Percentiles rank a stretch among this genome's conserved stretches.
Conservation (phyloP, 1,140 invertebrate species). For the Drusus annulatus region DNA sequence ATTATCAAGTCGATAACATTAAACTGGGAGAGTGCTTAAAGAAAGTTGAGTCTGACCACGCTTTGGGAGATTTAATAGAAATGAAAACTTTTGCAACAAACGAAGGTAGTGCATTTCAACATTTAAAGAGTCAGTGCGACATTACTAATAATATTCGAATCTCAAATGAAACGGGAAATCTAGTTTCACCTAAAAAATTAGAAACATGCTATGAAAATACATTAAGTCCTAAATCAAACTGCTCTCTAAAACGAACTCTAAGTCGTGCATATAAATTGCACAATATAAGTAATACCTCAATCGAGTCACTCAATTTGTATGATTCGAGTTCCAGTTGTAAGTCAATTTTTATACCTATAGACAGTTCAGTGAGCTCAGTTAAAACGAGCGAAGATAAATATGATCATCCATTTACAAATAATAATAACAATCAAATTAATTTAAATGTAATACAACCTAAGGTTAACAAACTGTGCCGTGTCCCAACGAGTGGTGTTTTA, state of each 20-base stretch:
- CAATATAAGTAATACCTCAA: conserved; percentile 39
- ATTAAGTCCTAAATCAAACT: conserved; percentile 2
- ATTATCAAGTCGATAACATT: conserved; percentile 30
- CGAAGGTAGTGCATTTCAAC: conserved; percentile 7
- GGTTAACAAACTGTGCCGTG: conserved; percentile 36
- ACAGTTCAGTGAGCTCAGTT: conserved; percentile 20
- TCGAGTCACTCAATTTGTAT: neutral
- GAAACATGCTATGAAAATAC: conserved; percentile 6
- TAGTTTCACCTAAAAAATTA: neutral
- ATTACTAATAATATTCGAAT: conserved; percentile 6
- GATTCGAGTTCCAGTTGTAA: conserved; percentile 43
- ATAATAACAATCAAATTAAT: conserved; percentile 18
- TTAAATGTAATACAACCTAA: conserved; percentile 17
- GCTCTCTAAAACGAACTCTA: conserved; percentile 39
- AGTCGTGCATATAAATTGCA: conserved; percentile 47
- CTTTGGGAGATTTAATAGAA: conserved; percentile 52
- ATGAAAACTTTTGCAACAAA: conserved; percentile 55
- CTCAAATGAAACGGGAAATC: neutral
- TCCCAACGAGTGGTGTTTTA: conserved; percentile 19
- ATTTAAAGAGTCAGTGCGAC: neutral
- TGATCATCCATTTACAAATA: neutral
- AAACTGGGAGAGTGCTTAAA: neutral
- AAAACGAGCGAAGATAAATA: neutral
- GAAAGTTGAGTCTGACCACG: neutral
- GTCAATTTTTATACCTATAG: conserved; percentile 21